phyloP scores from a whole-genome alignment of 2,113 vertebrate genomes.

The Potamarius usumacintae region DNA sequence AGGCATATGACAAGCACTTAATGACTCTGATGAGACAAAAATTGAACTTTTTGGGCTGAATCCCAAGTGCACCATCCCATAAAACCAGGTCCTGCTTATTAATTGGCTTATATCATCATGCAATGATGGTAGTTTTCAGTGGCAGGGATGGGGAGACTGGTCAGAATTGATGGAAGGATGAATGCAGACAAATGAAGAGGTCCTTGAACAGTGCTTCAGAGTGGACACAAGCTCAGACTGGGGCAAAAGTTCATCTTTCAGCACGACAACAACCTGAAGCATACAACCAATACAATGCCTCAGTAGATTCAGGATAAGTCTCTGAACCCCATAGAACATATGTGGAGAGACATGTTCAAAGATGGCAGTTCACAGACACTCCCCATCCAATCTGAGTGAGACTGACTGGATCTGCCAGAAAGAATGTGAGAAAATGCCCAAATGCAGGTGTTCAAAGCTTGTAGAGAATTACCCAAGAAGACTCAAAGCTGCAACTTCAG shows the following conservation, averaged over 20 bases:
- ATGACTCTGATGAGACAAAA: neutral
- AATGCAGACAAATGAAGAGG: neutral
- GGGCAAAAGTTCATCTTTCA: neutral
- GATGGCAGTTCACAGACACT: neutral
- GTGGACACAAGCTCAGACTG: neutral
- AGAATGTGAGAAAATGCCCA: too few species aligned
- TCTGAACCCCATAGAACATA: neutral
- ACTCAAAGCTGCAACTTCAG: too few species aligned
- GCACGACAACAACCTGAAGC: neutral
- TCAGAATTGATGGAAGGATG: neutral
- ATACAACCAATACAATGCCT: neutral
- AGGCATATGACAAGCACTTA: neutral
- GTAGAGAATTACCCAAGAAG: too few species aligned
- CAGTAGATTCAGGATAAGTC: neutral
- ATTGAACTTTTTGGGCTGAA: neutral
- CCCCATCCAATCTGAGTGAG: neutral
- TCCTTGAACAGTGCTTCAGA: neutral
- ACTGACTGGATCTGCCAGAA: neutral
- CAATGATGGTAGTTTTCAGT: neutral
- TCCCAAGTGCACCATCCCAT: neutral
- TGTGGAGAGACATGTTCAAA: neutral
- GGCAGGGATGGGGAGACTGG: neutral
- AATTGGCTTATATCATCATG: neutral
- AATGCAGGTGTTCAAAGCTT: too few species aligned
- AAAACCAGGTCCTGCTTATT: neutral